These are phyloP conservation scores for Vanacampus margaritifer DNA, from an alignment of 2,113 vertebrate species.

Conservation along the genomic window DNA sequence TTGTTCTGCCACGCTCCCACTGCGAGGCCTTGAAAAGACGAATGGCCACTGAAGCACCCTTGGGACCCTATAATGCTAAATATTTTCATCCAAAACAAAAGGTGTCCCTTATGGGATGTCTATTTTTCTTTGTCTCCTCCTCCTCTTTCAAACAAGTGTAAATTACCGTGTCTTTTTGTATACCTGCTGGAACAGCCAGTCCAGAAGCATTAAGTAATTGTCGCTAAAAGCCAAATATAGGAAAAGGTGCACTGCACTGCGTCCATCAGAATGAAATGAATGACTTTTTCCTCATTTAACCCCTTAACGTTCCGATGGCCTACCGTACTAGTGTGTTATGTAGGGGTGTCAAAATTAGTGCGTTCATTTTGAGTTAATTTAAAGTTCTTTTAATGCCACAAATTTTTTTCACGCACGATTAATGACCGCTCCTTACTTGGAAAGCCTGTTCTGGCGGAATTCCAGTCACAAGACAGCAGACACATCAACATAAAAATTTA, in stretches of 20 bases:
- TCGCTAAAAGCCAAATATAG: conserved; percentile 51
- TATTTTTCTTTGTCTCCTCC: conserved; percentile 44
- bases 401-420: too few relatives aligned
- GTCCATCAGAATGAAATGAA: conserved; percentile 55
- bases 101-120: conserved; percentile 56
- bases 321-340: too few relatives aligned
- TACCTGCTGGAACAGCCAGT: conserved; percentile 53
- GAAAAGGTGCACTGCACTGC: conserved; percentile 51
- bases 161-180: conserved; percentile 60
- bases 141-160: conserved; percentile 64
- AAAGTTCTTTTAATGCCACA: too few relatives aligned
- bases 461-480: too few relatives aligned
- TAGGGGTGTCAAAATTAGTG: too few relatives aligned
- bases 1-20: conserved; percentile 65
- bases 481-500: too few relatives aligned
- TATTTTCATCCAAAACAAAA: conserved; percentile 70
- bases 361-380: too few relatives aligned
- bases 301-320: too few relatives aligned
- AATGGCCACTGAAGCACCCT: conserved; percentile 67
- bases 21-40: conserved; percentile 72
- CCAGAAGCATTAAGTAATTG: conserved; percentile 57
- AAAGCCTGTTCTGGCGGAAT: too few relatives aligned
- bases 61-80: conserved; percentile 68
- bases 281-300: conserved; percentile 51
- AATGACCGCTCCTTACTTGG: too few relatives aligned